A percentile compares a stretch with the other conserved stretches of the same genome.
Conservation (phyloP, 2,113 vertebrate genomes). For the Dipodomys merriami region DNA sequence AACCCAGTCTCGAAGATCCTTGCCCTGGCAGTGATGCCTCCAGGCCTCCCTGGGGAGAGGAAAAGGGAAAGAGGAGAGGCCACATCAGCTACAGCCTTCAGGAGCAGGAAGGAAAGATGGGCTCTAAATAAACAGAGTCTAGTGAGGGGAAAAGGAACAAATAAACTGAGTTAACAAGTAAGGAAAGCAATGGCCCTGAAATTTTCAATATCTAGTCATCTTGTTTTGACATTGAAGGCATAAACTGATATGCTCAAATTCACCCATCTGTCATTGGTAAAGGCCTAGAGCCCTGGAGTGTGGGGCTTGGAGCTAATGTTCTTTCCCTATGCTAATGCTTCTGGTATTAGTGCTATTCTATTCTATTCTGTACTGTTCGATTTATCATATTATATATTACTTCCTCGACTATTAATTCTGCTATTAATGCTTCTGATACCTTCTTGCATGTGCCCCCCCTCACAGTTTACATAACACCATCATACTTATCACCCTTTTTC, state of each 20-base stretch:
- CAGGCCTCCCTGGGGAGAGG: slow-evolving; percentile 69
- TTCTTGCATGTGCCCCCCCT: not conserved
- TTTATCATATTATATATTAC: too few species aligned
- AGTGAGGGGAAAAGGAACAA: not conserved
- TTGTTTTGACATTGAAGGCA: not conserved
- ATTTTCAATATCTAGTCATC: not conserved
- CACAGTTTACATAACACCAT: not conserved
- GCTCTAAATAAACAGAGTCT: not conserved
- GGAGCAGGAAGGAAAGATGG: not conserved
- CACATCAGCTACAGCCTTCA: not conserved
- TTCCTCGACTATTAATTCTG: too few species aligned
- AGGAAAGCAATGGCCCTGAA: not conserved
- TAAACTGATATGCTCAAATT: not conserved
- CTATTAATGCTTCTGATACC: too few species aligned
- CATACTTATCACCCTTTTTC: too few species aligned
- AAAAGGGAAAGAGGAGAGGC: not conserved
- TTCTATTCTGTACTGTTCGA: too few species aligned
- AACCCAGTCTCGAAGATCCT: slow-evolving; percentile 73
- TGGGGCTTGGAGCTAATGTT: not conserved
- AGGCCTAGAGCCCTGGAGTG: not conserved
- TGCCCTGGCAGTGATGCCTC: slow-evolving; percentile 70
- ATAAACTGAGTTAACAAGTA: not conserved
- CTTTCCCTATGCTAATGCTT: not conserved
- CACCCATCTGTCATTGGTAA: not conserved
- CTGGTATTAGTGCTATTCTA: not conserved